Percentiles rank a stretch among this genome's conserved stretches.
These are phyloP conservation scores for Donacobius atricapilla DNA, from an alignment of 2,113 vertebrate genomes.

Conservation along the genomic window DNA sequence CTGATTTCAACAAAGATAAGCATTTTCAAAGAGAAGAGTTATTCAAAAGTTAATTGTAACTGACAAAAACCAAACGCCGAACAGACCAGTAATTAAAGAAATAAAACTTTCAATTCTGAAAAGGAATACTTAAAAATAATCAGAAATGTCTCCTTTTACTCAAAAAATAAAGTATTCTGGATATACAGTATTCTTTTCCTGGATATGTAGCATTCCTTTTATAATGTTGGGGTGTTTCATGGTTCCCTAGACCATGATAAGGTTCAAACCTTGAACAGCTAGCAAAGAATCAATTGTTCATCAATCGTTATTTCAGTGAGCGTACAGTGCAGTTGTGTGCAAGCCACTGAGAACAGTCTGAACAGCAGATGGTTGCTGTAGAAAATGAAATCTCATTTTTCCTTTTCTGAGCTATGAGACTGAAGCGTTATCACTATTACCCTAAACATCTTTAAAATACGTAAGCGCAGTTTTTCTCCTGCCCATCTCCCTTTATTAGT, in stretches of 20 bases:
- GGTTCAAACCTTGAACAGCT: not conserved
- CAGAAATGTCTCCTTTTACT: not conserved
- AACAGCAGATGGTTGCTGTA: not conserved
- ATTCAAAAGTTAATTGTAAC: not conserved
- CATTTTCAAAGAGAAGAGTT: not conserved
- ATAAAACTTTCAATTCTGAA: not conserved
- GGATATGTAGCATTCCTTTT: not conserved
- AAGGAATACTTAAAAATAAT: not conserved
- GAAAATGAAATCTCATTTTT: not conserved
- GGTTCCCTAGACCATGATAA: fast-evolving
- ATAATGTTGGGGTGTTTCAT: not conserved
- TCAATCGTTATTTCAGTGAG: not conserved
- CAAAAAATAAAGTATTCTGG: not conserved
- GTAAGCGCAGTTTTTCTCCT: not conserved
- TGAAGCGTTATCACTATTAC: not conserved
- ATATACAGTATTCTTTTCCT: not conserved
- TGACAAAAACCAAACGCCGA: not conserved
- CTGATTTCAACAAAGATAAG: not conserved
- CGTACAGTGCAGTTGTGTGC: not conserved
- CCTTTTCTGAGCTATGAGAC: not conserved
- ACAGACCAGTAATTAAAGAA: not conserved
- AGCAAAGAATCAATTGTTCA: not conserved
- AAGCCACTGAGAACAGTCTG: not conserved
- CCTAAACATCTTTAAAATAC: not conserved
- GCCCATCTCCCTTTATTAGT: not conserved